Base-by-base conservation (phyloP, 2,888 invertebrate genomes). In the Eudemis profundana region DNA sequence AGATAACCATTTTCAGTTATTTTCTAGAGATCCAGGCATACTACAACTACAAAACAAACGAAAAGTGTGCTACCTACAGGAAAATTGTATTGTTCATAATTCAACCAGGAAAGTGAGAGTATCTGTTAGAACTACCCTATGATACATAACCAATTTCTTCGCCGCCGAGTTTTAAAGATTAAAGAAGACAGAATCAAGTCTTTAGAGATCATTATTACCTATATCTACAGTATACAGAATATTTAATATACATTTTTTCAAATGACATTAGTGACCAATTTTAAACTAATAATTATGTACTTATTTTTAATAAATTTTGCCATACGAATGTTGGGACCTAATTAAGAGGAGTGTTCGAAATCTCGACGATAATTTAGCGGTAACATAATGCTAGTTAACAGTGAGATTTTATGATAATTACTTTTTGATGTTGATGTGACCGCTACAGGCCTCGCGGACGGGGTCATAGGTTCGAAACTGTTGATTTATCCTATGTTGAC, bases 321-420 rank as follows among this genome's bases (percentile, higher is more conserved):
- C 70, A 71, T 72, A 69, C 56, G 69, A 69, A 64, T 69, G 61
- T 74, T 69, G 78, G 80, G 76, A 79, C 76, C 76, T 78, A 74
- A 70, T 66, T 59, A 59, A 63, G 51, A 53, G 47, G 49, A 50
- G 66, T 66, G 56, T 64, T 70, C 62, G 12, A 29, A 60, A 60
- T 62, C 57, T 47, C 33, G 61, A 61, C 23, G 40, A 61, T 44
- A 29, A 8, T 17, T 10, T 40, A 42, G 27, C 42, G 17, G 44
- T 56, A 68, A 66, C 29, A 49, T 53, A 70, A 67, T 63, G 67
- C 70, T 74, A 40, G 29, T 54, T 57, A 64, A 57, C 23, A 50
- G 61, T 42, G 49, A 60, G 59, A 57, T 51, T 62, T 54, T 54
- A 56, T 33, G 10, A 50, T 49, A 53, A 65, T 47, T 47, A 27